These are phyloP conservation scores for Trissoscelio sp. DNA, from an alignment of 2,888 invertebrate species.

Conservation along the genomic window DNA sequence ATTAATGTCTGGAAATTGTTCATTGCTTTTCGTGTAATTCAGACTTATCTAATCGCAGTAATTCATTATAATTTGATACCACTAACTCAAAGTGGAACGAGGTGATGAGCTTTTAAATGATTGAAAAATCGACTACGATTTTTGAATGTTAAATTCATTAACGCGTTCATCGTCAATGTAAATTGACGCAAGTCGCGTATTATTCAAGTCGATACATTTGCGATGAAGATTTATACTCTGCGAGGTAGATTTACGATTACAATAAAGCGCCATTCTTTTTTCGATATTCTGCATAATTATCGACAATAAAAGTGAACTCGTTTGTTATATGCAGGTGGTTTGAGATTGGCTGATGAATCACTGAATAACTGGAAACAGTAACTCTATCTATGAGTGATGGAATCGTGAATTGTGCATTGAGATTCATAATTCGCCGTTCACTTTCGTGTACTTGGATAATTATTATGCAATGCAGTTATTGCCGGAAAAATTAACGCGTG, in stretches of 20 bases:
- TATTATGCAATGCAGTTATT: constrained; percentile 50
- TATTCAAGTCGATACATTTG: constrained; percentile 1
- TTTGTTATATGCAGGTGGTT: constrained; percentile 11
- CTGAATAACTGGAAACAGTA: constrained; percentile 26
- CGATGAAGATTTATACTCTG: constrained; percentile 6
- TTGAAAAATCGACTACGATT: neutral
- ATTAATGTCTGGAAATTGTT: too few species aligned
- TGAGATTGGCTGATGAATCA: constrained; percentile 22
- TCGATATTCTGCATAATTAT: constrained; percentile 24
- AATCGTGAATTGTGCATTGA: constrained; percentile 45
- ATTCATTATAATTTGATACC: constrained; percentile 22
- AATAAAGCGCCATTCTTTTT: constrained; percentile 20
- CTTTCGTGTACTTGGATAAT: constrained; percentile 47
- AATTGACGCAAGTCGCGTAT: neutral
- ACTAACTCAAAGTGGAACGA: constrained; percentile 3
- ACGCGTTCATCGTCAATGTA: neutral
- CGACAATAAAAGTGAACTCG: constrained; percentile 34
- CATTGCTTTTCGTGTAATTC: too few species aligned
- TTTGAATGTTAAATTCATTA: neutral
- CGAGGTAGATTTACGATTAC: constrained; percentile 9
- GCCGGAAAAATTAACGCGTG: constrained; percentile 45
- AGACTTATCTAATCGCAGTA: neutral
- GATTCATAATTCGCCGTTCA: constrained; percentile 49
- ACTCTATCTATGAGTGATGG: constrained; percentile 19
- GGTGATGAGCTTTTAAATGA: neutral